phyloP scores from a whole-genome alignment of 23 tunicate species.

The Halocynthia roretzi region DNA sequence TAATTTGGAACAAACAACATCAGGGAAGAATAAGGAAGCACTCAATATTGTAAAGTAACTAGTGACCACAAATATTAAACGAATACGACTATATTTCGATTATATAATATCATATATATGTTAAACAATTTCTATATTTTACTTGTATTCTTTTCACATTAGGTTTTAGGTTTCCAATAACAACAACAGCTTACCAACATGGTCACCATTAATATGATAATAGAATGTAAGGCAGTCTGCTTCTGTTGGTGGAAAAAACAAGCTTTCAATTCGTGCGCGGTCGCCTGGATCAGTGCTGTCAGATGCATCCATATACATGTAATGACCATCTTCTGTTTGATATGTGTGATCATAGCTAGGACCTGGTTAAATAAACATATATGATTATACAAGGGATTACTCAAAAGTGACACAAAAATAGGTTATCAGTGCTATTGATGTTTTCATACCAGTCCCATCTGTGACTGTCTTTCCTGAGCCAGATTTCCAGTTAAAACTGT shows the following conservation, averaged over 20 bases:
- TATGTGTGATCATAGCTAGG: slow-evolving; percentile 83
- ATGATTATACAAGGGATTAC: no score
- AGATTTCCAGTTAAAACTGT: slow-evolving; percentile 63
- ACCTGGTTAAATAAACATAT: slow-evolving; percentile 9
- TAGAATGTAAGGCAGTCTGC: slow-evolving; percentile 85
- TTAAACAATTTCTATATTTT: no score
- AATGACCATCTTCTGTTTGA: slow-evolving; percentile 74
- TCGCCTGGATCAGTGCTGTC: slow-evolving; percentile 22
- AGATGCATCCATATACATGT: slow-evolving; percentile 74
- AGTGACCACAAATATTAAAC: no score
- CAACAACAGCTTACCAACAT: slow-evolving; percentile 38
- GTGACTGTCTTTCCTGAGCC: slow-evolving; percentile 58
- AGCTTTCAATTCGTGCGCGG: slow-evolving; percentile 39
- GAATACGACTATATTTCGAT: no score
- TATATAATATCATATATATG: no score
- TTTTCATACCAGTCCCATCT: slow-evolving; percentile 22
- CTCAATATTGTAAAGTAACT: no score
- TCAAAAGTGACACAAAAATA: no score
- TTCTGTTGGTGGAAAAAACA: slow-evolving; percentile 52
- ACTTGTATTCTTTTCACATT: no score
- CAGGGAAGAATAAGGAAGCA: no score
- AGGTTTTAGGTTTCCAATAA: not conserved
- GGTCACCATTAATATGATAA: slow-evolving; percentile 38
- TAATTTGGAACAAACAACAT: no score
- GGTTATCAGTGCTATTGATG: no score